These are phyloP conservation scores for Diprion similis DNA, from an alignment of 1,140 invertebrate species.

Conservation along the genomic window DNA sequence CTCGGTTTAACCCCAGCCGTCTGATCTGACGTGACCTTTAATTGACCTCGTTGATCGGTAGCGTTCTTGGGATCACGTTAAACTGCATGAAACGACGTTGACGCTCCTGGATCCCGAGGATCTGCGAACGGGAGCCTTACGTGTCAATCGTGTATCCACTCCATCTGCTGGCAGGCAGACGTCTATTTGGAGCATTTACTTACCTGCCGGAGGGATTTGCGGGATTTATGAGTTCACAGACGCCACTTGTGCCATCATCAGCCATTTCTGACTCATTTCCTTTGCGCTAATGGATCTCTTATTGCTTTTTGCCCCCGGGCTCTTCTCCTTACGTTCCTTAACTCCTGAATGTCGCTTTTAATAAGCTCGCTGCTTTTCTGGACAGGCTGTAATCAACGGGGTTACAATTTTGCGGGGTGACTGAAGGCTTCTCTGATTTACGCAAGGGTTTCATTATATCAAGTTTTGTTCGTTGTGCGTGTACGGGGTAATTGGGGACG, in stretches of 20 bases:
- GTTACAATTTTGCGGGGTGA: too few relatives aligned
- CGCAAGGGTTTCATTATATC: too few relatives aligned
- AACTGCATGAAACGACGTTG: neutral
- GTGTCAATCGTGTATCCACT: neutral
- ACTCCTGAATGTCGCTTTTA: too few relatives aligned
- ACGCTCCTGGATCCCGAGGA: neutral
- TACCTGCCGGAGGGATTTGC: neutral
- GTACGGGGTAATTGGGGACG: too few relatives aligned
- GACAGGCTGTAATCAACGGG: too few relatives aligned
- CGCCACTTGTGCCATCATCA: neutral
- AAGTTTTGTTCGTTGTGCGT: too few relatives aligned
- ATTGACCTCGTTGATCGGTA: neutral
- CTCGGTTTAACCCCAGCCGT: neutral
- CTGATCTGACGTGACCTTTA: neutral
- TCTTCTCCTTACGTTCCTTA: too few relatives aligned
- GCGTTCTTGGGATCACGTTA: neutral
- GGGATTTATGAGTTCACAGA: neutral
- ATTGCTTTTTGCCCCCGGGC: too few relatives aligned
- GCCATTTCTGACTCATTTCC: neutral
- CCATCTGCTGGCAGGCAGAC: neutral
- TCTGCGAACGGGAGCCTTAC: neutral
- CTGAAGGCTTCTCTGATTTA: too few relatives aligned
- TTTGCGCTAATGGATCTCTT: too few relatives aligned
- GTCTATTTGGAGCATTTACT: neutral
- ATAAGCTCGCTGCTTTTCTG: too few relatives aligned